Conservation (phyloP, 2,888 invertebrate genomes). For the Laothoe populi region DNA sequence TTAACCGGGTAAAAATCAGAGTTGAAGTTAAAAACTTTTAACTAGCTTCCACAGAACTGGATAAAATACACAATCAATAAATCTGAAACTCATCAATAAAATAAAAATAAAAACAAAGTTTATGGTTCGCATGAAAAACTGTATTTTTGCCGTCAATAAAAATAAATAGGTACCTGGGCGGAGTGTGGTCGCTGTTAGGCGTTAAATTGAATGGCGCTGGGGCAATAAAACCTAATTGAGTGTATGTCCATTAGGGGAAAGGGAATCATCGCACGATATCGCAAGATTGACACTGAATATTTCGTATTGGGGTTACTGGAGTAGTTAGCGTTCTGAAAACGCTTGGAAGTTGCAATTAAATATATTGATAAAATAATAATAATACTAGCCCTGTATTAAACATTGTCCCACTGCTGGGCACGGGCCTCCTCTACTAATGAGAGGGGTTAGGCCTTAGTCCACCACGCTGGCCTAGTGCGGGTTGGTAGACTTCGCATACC, state of each 20-base stretch:
- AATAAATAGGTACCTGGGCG: slow-evolving; percentile 70
- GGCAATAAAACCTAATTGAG: slow-evolving; percentile 81
- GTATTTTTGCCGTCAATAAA: slow-evolving; percentile 66
- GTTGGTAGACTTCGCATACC: no score
- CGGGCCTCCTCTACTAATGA: no score
- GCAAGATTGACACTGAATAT: slow-evolving; percentile 43
- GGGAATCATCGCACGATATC: slow-evolving; percentile 53
- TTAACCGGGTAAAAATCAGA: not conserved
- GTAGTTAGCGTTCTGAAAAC: not conserved
- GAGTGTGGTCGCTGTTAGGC: slow-evolving; percentile 74
- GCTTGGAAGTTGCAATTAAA: not conserved
- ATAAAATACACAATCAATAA: slow-evolving; percentile 31
- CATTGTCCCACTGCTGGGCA: no score
- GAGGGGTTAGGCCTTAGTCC: no score
- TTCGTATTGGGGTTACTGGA: slow-evolving; percentile 30
- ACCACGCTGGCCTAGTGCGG: no score
- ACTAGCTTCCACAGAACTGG: not conserved
- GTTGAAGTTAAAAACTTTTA: not conserved
- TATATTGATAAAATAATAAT: not conserved
- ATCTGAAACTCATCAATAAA: slow-evolving; percentile 28
- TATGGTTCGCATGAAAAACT: slow-evolving; percentile 36
- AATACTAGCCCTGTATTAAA: no score
- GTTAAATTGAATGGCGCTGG: slow-evolving; percentile 77
- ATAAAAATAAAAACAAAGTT: slow-evolving; percentile 38
- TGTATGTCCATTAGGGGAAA: slow-evolving; percentile 73